Base-by-base conservation (phyloP, 2,113 vertebrate genomes). In the Polyodon spathula region DNA sequence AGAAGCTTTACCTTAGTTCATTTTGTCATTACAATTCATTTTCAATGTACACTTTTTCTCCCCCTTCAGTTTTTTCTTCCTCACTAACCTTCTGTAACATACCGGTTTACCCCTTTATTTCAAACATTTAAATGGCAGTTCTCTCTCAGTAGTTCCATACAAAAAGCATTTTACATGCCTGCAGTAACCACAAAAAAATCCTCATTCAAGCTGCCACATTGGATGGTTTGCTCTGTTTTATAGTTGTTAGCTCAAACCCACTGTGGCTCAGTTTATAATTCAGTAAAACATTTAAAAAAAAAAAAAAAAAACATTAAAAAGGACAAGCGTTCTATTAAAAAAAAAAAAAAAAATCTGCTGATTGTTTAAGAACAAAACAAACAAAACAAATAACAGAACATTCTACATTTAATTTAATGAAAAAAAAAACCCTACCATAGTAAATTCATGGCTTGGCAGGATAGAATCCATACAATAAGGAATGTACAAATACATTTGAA, bases 241-340 rank as follows among this genome's bases (percentile, higher is more conserved):
- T 76, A 56, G 57, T n/a, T 11, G n/a, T n/a, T 67, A 66, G 73
- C 70, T 76, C 70, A 67, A 81, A 83, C 77, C 79, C 74, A 81
- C 80, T 77, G 74, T 86, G 84, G 85, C 84, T 87, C 83, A 87
- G 82, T 71, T 79, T 67, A 61, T 73, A 66, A 71, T 81, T n/a
- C n/a, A n/a, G n/a, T n/a, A n/a, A n/a, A n/a, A n/a, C n/a, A n/a
- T n/a, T n/a, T n/a, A n/a, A n/a, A n/a, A n/a, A n/a, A n/a, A n/a
- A n/a, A n/a, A n/a, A n/a, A n/a, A n/a, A n/a, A n/a, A n/a, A n/a
- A n/a, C n/a, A n/a, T n/a, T n/a, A n/a, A n/a, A n/a, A n/a, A n/a
- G n/a, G n/a, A n/a, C n/a, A n/a, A n/a, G n/a, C n/a, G n/a, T n/a
- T n/a, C n/a, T n/a, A n/a, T n/a, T n/a, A n/a, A n/a, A n/a, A n/a